A percentile compares a stretch with the other conserved stretches of the same genome.
These are phyloP conservation scores for Myopa testacea DNA, from an alignment of 2,888 invertebrate genomes.

Conservation along the genomic window DNA sequence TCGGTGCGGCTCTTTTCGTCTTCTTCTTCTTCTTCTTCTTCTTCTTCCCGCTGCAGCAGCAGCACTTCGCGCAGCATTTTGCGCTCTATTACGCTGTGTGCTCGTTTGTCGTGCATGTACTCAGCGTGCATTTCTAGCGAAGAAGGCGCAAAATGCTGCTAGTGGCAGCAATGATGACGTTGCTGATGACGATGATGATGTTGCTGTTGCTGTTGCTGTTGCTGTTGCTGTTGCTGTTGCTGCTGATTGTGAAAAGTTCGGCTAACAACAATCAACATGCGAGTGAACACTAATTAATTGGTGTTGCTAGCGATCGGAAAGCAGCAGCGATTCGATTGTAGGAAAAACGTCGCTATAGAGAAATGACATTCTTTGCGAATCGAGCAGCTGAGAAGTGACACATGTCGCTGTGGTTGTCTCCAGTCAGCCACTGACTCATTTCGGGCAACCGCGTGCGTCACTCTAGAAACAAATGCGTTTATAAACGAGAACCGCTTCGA, in stretches of 20 bases:
- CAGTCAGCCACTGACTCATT: background rate
- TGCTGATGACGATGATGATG: constrained; percentile 18
- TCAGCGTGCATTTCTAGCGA: background rate
- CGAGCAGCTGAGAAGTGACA: background rate
- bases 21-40: constrained; percentile 24
- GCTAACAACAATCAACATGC: background rate
- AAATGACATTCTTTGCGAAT: no score
- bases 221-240: background rate
- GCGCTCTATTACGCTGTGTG: constrained; percentile 29
- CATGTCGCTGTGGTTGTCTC: background rate
- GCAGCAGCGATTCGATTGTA: background rate
- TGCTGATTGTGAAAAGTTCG: background rate
- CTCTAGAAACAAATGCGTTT: background rate
- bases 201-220: background rate
- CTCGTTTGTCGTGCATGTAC: constrained; percentile 23
- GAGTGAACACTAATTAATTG: background rate
- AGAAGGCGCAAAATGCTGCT: constrained; percentile 6
- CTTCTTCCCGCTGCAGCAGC: constrained; percentile 16
- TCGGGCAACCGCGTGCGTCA: constrained; percentile 2
- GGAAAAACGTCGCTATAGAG: background rate
- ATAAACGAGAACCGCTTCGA: background rate
- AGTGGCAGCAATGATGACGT: background rate
- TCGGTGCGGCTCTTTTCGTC: constrained; percentile 41
- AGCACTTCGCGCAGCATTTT: constrained; percentile 33
- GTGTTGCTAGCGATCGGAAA: background rate